Base-by-base conservation (phyloP, 2,888 invertebrate genomes). In the Entomobrya proxima region DNA sequence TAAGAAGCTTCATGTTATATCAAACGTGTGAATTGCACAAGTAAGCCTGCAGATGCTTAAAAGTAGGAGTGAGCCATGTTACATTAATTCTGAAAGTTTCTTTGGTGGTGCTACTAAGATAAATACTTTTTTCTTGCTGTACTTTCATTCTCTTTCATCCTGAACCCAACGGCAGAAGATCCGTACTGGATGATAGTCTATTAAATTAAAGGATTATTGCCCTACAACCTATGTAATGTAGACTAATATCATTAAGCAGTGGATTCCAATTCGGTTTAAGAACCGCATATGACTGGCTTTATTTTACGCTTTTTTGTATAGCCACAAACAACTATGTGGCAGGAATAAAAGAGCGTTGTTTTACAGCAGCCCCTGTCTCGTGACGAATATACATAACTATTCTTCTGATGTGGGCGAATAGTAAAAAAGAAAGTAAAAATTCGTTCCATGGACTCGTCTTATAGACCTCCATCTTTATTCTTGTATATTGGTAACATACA, bases 121-220 rank as follows among this genome's bases (percentile, higher is more conserved):
- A 13, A 67, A 67, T 40, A 37, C 47, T 13, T 52, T 15, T 9
- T 40, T 21, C n/a, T 44, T 80, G 69, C 40, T 24, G 24, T 50
- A 52, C 64, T 27, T 13, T 64, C 13, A 37, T 37, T 35, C 27
- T 37, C 64, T 64, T 21, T 37, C 37, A 2, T 2, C 37, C 2
- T 64, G 35, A 50, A 75, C 64, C 50, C 24, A 64, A 47, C 40
- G 40, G 37, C 67, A 24, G 44, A 13, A 67, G 61, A 35, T 55
- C 47, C 64, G 44, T 15, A 24, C 52, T 84, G 77, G 85, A 85
- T 85, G 75, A 79, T 85, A 78, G 79, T 85, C 78, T 85, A 85
- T 85, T 85, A 85, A 85, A 85, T 85, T 85, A 85, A 85, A 85
- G 85, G 85, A 85, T 85, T 85, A 85, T 85, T 85, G 47, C 79